Percentiles rank a stretch among this genome's conserved stretches.
Conservation (phyloP, 2,797 vertebrate genomes). For the Oryzias dopingdopingensis region DNA sequence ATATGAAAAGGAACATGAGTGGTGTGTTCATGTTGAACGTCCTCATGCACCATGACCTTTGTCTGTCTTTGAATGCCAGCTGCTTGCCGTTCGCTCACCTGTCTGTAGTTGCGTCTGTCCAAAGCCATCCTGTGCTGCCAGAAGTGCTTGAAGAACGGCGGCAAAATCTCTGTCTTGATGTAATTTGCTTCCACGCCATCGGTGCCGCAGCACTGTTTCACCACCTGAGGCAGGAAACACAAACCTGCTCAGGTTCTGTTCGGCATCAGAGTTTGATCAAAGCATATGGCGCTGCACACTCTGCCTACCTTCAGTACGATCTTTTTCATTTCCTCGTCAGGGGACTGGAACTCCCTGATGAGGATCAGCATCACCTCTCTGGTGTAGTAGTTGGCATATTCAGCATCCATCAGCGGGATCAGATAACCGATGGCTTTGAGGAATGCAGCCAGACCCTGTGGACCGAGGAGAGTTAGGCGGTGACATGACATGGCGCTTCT, state of each 20-base stretch:
- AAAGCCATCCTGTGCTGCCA: conserved; percentile 99
- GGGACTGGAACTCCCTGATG: conserved; percentile 98
- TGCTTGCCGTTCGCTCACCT: conserved; percentile 72
- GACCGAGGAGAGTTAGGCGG: background rate
- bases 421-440: conserved; percentile 98
- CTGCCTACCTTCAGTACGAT: conserved; percentile 92
- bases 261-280: conserved; percentile 8
- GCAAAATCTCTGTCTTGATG: conserved; percentile 98
- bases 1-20: too few relatives aligned
- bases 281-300: conserved; percentile 12
- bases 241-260: too few relatives aligned
- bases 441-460: conserved; percentile 95
- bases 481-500: conserved; percentile 2
- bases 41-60: background rate
- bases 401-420: conserved; percentile 98
- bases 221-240: conserved; percentile 78
- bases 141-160: conserved; percentile 99
- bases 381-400: conserved; percentile 99
- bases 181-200: conserved; percentile 99
- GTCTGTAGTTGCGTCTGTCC: conserved; percentile 98
- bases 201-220: conserved; percentile 98
- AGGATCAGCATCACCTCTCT: conserved; percentile 99
- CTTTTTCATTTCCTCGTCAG: conserved; percentile 99
- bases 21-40: too few relatives aligned
- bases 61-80: background rate